Conservation (phyloP, 1,140 invertebrate species). For the Saccostrea cuccullata region DNA sequence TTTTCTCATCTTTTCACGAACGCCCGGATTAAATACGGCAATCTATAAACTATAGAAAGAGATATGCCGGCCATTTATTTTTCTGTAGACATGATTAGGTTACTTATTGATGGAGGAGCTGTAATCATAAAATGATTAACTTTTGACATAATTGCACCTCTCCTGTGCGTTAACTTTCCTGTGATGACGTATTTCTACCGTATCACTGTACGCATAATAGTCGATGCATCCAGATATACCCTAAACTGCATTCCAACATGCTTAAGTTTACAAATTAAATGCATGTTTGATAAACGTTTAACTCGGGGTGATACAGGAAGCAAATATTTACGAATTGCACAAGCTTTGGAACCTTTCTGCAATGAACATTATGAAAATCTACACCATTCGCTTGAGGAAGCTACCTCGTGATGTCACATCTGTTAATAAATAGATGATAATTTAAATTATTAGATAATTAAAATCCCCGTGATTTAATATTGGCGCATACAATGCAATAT, state of each 20-base stretch:
- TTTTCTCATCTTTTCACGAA: constrained; percentile 3
- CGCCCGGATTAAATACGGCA: constrained; percentile 20
- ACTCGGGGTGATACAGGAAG: neutral
- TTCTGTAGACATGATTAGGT: neutral
- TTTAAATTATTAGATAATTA: neutral
- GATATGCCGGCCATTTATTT: constrained; percentile 13
- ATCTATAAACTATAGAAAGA: neutral
- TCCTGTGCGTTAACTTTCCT: neutral
- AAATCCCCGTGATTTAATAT: neutral
- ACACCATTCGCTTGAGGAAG: neutral
- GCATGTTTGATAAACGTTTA: constrained; percentile 14
- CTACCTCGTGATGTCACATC: neutral
- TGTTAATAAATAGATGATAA: neutral
- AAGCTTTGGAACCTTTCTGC: neutral
- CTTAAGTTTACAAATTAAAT: neutral
- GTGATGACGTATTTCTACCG: constrained; percentile 12
- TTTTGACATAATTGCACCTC: constrained; percentile 24
- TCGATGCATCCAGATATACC: neutral
- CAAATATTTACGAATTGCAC: neutral
- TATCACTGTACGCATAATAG: neutral
- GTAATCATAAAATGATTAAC: constrained; percentile 29
- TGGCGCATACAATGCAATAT: neutral
- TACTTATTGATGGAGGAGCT: neutral
- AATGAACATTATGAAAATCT: neutral
- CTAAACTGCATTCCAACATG: neutral